A percentile compares a stretch with the other conserved stretches of the same genome.
phyloP scores from a whole-genome alignment of 2,888 invertebrate genomes.

The Orthosia gothica region DNA sequence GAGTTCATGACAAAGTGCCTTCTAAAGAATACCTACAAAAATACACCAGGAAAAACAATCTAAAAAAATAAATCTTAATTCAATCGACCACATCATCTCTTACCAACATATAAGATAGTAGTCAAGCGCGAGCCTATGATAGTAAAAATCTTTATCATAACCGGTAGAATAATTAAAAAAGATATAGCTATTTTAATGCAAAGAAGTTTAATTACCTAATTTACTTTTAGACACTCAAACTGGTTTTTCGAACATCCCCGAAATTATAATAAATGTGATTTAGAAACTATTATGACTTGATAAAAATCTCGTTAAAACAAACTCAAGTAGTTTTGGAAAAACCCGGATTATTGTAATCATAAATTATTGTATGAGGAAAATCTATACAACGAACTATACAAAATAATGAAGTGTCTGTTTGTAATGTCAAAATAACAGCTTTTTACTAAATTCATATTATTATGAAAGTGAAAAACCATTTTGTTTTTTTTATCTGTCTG shows the following conservation, averaged over 20 bases:
- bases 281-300: background rate
- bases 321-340: background rate
- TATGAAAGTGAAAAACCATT: too few relatives aligned
- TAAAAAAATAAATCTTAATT: too few relatives aligned
- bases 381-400: too few relatives aligned
- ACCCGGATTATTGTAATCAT: background rate
- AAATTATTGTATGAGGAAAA: background rate
- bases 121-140: too few relatives aligned
- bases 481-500: too few relatives aligned
- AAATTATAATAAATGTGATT: too few relatives aligned
- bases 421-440: too few relatives aligned
- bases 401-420: too few relatives aligned
- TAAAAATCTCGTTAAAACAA: background rate
- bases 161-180: background rate
- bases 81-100: too few relatives aligned
- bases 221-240: background rate
- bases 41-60: constrained; percentile 1
- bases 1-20: background rate
- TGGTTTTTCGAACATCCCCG: background rate
- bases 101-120: too few relatives aligned
- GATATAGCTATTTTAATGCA: background rate
- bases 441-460: too few relatives aligned
- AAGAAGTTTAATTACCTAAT: background rate
- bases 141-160: background rate
- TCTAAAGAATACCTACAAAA: constrained; percentile 5